phyloP scores from a whole-genome alignment of 2,113 vertebrate genomes.

The Beaufortia kweichowensis region DNA sequence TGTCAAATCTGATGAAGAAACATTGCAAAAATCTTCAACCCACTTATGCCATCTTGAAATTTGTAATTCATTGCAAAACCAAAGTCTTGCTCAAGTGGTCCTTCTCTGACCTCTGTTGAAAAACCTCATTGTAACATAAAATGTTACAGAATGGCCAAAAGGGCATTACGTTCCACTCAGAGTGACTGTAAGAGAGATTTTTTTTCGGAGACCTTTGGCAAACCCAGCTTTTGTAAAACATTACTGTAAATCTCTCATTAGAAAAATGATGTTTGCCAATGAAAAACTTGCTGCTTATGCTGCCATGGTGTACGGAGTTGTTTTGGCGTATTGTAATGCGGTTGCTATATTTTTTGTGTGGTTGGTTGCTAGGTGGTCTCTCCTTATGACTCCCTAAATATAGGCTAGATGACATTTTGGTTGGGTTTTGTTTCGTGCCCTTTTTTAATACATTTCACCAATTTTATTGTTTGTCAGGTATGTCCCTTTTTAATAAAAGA shows the following conservation, averaged over 20 bases:
- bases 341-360: too few species aligned
- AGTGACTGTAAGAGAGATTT: neutral
- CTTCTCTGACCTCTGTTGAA: neutral
- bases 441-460: too few species aligned
- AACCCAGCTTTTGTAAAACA: neutral
- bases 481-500: too few species aligned
- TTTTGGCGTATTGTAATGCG: too few species aligned
- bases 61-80: conserved; percentile 7
- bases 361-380: too few species aligned
- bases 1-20: neutral
- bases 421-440: too few species aligned
- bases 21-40: neutral
- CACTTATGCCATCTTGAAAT: neutral
- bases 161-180: neutral
- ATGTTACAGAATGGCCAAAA: neutral
- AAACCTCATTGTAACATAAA: neutral
- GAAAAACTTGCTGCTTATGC: too few species aligned
- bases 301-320: too few species aligned
- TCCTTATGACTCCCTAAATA: too few species aligned
- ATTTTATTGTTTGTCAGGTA: too few species aligned
- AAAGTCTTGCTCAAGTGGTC: conserved; percentile 5
- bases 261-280: too few species aligned
- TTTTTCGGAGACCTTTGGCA: neutral
- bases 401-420: too few species aligned
- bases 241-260: neutral